Base-by-base conservation (phyloP, 2,113 vertebrate species). In the Cyphomyrus discorhynchus region DNA sequence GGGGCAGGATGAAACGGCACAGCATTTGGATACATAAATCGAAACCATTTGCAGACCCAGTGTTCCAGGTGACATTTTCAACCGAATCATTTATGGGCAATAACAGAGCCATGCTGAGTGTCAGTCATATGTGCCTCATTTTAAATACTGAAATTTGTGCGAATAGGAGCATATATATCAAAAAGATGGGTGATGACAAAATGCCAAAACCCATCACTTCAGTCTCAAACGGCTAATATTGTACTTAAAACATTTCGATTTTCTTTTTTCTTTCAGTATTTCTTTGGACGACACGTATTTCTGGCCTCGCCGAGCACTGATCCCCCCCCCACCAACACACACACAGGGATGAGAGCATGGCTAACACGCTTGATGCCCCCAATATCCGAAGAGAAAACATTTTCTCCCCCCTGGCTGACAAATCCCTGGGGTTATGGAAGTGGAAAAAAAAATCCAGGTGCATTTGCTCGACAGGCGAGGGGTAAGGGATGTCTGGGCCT, bases 351-450 rank as follows among this genome's bases (percentile, higher is more conserved):
- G 88, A 92, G 53, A 58, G 89, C 62, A 31, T 83, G 56, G 90
- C 90, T 89, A 66, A 87, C 47, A 70, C 88, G 46, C 66, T 86
- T 92, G 93, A 92, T 92, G 88, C 84, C 66, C 42, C 11, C 47
- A 84, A 46, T 39, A 87, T 89, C 89, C 87, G 70, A 80, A 62
- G 88, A 93, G 89, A 90, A 52, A 90, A 93, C 90, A 89, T 88
- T 39, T 39, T 77, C 35, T 77, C 90, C 90, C 89, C 80, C 89
- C 88, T 91, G 89, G 86, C 90, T 90, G 90, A 50, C 90, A 93
- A 93, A 93, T 92, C 93, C 90, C 88, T 9, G 11, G 82, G 89
- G 91, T 93, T 91, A 42, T n/a, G 91, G 85, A 92, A 93, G 94
- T 92, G 92, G n/a, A 87, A 66, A 91, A 91, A 62, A 87, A 86